Base-by-base conservation (phyloP, 2,797 vertebrate species). In the Anguilla obscura region DNA sequence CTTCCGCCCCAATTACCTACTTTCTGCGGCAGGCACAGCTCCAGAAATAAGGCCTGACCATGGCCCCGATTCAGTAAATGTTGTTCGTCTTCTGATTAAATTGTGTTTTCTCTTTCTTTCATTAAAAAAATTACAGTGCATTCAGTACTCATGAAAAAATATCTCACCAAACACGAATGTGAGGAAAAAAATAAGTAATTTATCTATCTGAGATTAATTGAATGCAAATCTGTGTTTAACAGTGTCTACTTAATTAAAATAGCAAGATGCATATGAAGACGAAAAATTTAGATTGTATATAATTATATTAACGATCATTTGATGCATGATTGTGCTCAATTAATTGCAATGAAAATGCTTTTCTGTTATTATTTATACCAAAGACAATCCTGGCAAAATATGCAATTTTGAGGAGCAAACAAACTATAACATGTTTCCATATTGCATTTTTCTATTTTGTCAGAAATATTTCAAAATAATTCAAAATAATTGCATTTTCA, bases 1-100 rank as follows among this genome's bases (percentile, higher is more conserved):
- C 85, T 83, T 89, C 90, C 85, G 91, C 27, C 87, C 89, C 84
- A 89, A 88, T 90, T 89, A 90, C 91, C 92, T 88, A 89, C 89
- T 92, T 92, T 90, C 87, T 85, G 82, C 84, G 33, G 33, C 36
- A 30, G 56, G 80, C 84, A 50, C 7, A 50, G 18, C 33, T 40
- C 16, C 36, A 50, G 63, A 84, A 84, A 84, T 50, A 1, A 7
- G 48, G 52, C 52, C 83, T 58, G 83, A 54, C 83, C 16, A 52
- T 30, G 52, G 1, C 21, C 79, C n/a, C 7, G 14, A 76, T 76
- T 71, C 69, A 71, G 5, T 9, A 14, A 74, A 79, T 16, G 36
- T 54, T 45, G 79, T 12, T 10, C 60, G 6, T 60, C n/a, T 30
- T 52, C 30, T 63, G 36, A 87, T 82, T 58, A 18, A n/a, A 40